Percentiles rank a stretch among this genome's conserved stretches.
Evolutionary conservation across 2,797 vertebrate genomes (phyloP).

Genomic region (Chrosomus eos): DNA sequence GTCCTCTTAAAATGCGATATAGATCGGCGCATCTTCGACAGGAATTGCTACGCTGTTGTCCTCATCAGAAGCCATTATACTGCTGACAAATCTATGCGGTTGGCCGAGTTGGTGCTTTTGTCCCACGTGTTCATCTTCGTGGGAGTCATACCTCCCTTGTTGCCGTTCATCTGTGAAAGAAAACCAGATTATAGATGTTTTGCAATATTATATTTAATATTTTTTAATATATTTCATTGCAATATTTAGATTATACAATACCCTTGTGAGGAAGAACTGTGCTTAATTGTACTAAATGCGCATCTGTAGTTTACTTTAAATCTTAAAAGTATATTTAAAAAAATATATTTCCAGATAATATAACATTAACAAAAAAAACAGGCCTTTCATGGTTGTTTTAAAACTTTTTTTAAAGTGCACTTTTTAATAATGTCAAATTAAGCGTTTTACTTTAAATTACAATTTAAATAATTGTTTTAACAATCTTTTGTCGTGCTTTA

Average conservation of each 20-base stretch:
- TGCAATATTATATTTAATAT: too few relatives aligned
- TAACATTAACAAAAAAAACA: too few relatives aligned
- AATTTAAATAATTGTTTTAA: background rate
- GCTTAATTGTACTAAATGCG: background rate
- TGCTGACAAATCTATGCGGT: slow-evolving; percentile 89
- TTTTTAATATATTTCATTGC: too few relatives aligned
- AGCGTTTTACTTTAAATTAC: background rate
- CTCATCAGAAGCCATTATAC: slow-evolving; percentile 73
- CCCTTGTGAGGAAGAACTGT: background rate
- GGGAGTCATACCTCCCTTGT: slow-evolving; percentile 85
- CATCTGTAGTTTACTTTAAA: too few relatives aligned
- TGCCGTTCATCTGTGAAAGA: slow-evolving; percentile 86
- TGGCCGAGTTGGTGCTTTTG: slow-evolving; percentile 91
- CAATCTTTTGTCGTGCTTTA: background rate
- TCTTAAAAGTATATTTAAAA: too few relatives aligned
- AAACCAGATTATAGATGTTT: background rate
- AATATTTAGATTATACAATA: background rate
- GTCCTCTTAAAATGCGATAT: background rate
- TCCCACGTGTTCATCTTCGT: slow-evolving; percentile 94
- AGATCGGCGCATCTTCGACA: slow-evolving; percentile 18
- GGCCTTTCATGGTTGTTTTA: background rate
- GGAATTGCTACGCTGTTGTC: slow-evolving; percentile 8
- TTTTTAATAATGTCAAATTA: background rate
- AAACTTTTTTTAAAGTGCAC: background rate
- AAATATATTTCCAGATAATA: background rate